Base-by-base conservation (phyloP, 2,888 invertebrate species). In the Erebia palarica region DNA sequence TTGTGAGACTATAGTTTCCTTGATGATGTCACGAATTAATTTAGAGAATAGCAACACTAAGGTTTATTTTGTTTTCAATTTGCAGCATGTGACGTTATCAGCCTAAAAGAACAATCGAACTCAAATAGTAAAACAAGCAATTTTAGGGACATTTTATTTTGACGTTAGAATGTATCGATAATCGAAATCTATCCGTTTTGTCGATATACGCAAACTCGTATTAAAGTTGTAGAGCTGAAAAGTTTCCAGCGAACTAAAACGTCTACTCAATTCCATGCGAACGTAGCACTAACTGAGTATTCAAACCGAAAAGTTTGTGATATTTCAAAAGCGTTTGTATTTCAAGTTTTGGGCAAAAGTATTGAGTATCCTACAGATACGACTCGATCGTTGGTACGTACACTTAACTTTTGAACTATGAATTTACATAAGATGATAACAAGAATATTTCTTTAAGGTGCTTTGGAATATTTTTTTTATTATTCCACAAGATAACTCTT, bases 281-380 rank as follows among this genome's bases (percentile, higher is more conserved):
- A 42, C 65, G 51, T 18, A 65, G 55, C 65, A 65, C 57, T 65
- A 65, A 65, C 53, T 65, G 65, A 57, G 57, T 65, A 65, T 65
- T 65, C 65, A 57, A 65, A 65, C 57, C 44, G 57, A 65, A 65
- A 65, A 65, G 55, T 65, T 65, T 55, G 42, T 21, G 65, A 65
- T 57, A 57, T 55, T 65, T 65, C 36, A 55, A 65, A 65, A 65
- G 57, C 57, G 42, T 44, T 65, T 42, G 55, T 65, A 65, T 65
- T 65, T 57, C 65, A 57, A 65, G 57, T 65, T 65, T 65, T 11
- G 18, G 44, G 16, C 65, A 21, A 44, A 65, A 57, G 42, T 57
- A 65, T 65, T 55, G 57, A 65, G 18, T 55, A 42, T 55, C 65
- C 27, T 18, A 42, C 42, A 55, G 65, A 44, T 57, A 53, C 57